A percentile compares a stretch with the other conserved stretches of the same genome.
Evolutionary conservation across 2,113 vertebrate species (phyloP).

Genomic region (human (Homo sapiens)): GRCh38 chr4:109817501-109818000

Average conservation of each 20-base stretch:
- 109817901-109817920: conserved; percentile 12
- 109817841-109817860: neutral
- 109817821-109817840: neutral
- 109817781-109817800: neutral
- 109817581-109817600: neutral
- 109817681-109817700: neutral
- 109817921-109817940: conserved; percentile 84
- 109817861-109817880: neutral
- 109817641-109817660: neutral
- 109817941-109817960: conserved; percentile 98
- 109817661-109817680: neutral
- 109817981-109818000: conserved; percentile 95
- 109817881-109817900: neutral
- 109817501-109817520: neutral
- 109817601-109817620: neutral
- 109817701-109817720: neutral
- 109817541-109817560: neutral
- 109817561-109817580: neutral
- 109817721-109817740: neutral
- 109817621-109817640: neutral
- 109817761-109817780: neutral
- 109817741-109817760: neutral
- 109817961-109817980: conserved; percentile 97
- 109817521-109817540: neutral
- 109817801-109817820: neutral